These are phyloP conservation scores for Agrotis clavis DNA, from an alignment of 2,888 invertebrate species.

Conservation along the genomic window DNA sequence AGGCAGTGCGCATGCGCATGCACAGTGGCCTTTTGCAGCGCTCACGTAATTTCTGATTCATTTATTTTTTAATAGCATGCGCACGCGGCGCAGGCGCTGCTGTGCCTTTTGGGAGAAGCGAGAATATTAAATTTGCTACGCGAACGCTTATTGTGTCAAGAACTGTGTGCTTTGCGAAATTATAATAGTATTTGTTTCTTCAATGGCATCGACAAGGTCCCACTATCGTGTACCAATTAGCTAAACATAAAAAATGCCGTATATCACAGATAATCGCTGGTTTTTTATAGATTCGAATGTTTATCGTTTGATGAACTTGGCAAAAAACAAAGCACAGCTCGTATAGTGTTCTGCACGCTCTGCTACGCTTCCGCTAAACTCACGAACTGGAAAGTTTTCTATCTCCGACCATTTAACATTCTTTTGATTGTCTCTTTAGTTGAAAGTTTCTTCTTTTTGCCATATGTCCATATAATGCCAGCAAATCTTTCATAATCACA, in stretches of 20 bases:
- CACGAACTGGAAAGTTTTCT: slow-evolving; percentile 28
- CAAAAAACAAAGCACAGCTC: slow-evolving; percentile 21
- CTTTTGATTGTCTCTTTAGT: not conserved
- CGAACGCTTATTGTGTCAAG: slow-evolving; percentile 52
- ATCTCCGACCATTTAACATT: not conserved
- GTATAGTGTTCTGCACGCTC: slow-evolving; percentile 22
- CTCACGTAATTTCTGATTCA: slow-evolving; percentile 35
- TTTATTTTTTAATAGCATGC: slow-evolving; percentile 33
- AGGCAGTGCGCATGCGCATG: slow-evolving; percentile 14
- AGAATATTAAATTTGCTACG: slow-evolving; percentile 52
- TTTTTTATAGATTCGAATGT: slow-evolving; percentile 9
- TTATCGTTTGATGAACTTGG: slow-evolving; percentile 30
- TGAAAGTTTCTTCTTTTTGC: slow-evolving; percentile 28
- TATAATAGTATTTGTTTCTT: slow-evolving; percentile 45
- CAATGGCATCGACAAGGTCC: slow-evolving; percentile 59
- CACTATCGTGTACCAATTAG: slow-evolving; percentile 29
- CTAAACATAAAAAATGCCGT: slow-evolving; percentile 29
- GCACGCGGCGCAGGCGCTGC: slow-evolving; percentile 4
- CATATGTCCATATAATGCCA: slow-evolving; percentile 16
- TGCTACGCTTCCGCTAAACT: slow-evolving; percentile 32
- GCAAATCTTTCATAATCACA: not conserved
- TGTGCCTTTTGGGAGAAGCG: not conserved
- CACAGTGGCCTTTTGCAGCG: slow-evolving; percentile 33
- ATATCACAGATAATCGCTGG: slow-evolving; percentile 26
- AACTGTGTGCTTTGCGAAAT: slow-evolving; percentile 59